Evolutionary conservation across 1,140 invertebrate species (phyloP).

Genomic region (Wiebesia pumilae): DNA sequence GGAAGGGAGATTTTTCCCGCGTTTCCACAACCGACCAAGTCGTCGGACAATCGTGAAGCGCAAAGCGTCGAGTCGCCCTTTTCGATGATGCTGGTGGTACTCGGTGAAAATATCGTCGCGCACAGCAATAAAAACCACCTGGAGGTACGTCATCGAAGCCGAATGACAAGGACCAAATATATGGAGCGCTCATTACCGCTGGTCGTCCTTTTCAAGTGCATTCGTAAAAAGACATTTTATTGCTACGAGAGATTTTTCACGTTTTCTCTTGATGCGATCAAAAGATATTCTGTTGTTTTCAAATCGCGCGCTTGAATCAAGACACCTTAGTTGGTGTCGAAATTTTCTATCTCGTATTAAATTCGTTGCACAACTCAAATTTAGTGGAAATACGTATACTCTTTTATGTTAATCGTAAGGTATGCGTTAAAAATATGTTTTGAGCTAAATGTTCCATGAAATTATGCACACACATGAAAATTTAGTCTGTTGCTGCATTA

Average conservation of each 20-base stretch:
- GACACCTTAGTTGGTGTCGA: neutral
- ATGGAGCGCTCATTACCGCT: neutral
- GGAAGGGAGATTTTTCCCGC: neutral
- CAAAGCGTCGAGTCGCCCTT: neutral
- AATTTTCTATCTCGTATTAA: neutral
- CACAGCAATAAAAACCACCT: neutral
- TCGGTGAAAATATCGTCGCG: constrained; percentile 14
- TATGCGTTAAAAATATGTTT: neutral
- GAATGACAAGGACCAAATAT: neutral
- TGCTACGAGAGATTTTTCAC: neutral
- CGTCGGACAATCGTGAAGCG: neutral
- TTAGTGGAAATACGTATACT: neutral
- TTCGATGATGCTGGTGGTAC: neutral
- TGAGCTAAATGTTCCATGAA: neutral
- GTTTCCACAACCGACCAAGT: neutral
- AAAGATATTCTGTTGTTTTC: neutral
- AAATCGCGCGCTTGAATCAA: neutral
- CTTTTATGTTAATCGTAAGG: too few species aligned
- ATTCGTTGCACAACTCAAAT: neutral
- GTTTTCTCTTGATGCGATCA: neutral
- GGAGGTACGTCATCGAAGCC: neutral
- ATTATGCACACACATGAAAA: neutral
- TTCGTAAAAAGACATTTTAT: neutral
- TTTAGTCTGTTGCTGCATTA: neutral
- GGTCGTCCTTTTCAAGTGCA: neutral